These are phyloP conservation scores for Tachyglossus aculeatus DNA, from an alignment of 2,797 vertebrate species.

Conservation along the genomic window DNA sequence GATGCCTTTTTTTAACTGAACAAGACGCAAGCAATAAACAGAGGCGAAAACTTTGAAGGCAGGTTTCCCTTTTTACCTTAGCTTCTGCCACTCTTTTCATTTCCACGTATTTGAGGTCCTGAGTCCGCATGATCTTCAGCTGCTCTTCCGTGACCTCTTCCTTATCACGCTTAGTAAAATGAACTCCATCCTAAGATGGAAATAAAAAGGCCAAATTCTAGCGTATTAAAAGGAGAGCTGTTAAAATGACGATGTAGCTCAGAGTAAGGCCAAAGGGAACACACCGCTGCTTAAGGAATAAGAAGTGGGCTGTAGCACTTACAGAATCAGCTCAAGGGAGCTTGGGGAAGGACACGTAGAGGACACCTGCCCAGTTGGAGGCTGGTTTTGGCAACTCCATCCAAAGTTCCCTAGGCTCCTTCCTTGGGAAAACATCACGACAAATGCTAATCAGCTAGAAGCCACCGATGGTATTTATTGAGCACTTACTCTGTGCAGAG, in stretches of 20 bases:
- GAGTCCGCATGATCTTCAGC: conserved; percentile 90
- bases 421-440: too few species aligned
- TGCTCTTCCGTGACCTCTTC: conserved; percentile 88
- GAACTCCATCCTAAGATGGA: conserved; percentile 87
- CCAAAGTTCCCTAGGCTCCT: too few species aligned
- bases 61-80: conserved; percentile 75
- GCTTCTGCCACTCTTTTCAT: conserved; percentile 93
- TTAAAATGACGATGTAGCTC: not conserved
- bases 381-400: too few species aligned
- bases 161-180: conserved; percentile 76
- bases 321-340: too few species aligned
- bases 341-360: too few species aligned
- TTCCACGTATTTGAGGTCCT: conserved; percentile 93
- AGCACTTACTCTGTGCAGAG: too few species aligned
- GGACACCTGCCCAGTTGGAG: too few species aligned
- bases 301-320: too few species aligned
- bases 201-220: conserved; percentile 25
- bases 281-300: not conserved
- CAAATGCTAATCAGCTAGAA: too few species aligned
- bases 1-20: conserved; percentile 9
- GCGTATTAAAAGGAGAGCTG: conserved; percentile 14
- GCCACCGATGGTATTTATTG: too few species aligned
- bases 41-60: too few species aligned
- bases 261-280: not conserved
- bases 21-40: not conserved